Base-by-base conservation (phyloP, 2,113 vertebrate species). In the Lethenteron camtschaticum region DNA sequence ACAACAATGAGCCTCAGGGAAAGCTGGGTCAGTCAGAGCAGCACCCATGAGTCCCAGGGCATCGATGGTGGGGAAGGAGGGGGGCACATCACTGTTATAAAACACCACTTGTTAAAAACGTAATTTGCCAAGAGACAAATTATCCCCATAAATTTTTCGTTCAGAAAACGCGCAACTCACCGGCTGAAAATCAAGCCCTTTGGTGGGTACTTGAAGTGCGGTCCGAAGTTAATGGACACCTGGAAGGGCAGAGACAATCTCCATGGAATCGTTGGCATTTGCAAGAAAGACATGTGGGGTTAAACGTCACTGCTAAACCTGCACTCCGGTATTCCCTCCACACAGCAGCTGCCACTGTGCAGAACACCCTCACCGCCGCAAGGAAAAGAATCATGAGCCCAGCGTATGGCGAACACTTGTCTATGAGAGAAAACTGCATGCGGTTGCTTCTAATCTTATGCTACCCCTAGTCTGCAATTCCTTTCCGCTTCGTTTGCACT, bases 191-290 rank as follows among this genome's bases (percentile, higher is more conserved):
- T 81, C 81, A 70, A 90, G 73, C 9, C 96, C 75, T 90, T 85
- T 0, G 92, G 92, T 20, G 92, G 83, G 57, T 86, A 80, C 78
- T 89, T 96, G 78, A 99, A 99, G 75, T 87, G 84, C 0, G 92
- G 94, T 20, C 94, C 94, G 68, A 99, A 99, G 76, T 99, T 96
- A 57, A 96, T 89, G 12, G 94, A 96, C 71, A 96, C 90, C 94
- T 96, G 9, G 9, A 11, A 10, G 24, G 59, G 16, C 8, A 66
- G 10, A 66, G 24, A 8, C n/a, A 66, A 9, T 9, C 63, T 11
- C 8, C n/a, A 66, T 16, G n/a, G 9, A 66, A 66, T 16, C 63
- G 9, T 66, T 9, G 63, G 9, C 8, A 66, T 16, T 24, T 16
- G 63, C n/a, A 66, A 16, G 24, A 66, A 66, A 66, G 63, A 66